These are phyloP conservation scores for Dioctria linearis DNA, from an alignment of 2,888 invertebrate genomes.

Conservation along the genomic window DNA sequence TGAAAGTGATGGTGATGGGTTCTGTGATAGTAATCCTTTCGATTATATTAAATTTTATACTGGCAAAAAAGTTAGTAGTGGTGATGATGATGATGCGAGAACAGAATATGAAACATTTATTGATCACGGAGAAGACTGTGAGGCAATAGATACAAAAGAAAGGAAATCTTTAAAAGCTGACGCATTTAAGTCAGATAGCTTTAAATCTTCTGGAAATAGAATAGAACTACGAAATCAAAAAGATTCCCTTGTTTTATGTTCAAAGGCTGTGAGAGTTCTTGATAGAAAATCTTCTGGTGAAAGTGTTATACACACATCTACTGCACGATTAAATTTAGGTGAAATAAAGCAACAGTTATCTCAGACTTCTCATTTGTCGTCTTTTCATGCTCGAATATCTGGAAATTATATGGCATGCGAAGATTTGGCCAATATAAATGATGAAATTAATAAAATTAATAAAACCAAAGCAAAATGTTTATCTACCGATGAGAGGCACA, in stretches of 20 bases:
- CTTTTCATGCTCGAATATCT: conserved; percentile 73
- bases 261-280: conserved; percentile 66
- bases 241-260: conserved; percentile 69
- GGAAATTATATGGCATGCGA: conserved; percentile 78
- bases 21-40: conserved; percentile 75
- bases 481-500: conserved; percentile 73
- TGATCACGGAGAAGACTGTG: conserved; percentile 69
- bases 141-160: not conserved
- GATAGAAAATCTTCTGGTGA: conserved; percentile 65
- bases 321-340: conserved; percentile 71
- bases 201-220: not conserved
- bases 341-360: conserved; percentile 73
- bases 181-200: conserved; percentile 59
- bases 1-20: conserved; percentile 69
- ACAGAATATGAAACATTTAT: conserved; percentile 72
- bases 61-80: conserved; percentile 66
- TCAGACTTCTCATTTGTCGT: conserved; percentile 75
- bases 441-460: conserved; percentile 74
- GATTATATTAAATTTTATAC: conserved; percentile 80
- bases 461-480: conserved; percentile 63
- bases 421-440: conserved; percentile 78
- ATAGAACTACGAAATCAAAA: conserved; percentile 61
- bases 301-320: conserved; percentile 71
- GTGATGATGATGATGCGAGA: conserved; percentile 69
- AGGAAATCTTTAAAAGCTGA: conserved; percentile 59